phyloP scores from a whole-genome alignment of 2,797 vertebrate species.

The Acridotheres tristis region DNA sequence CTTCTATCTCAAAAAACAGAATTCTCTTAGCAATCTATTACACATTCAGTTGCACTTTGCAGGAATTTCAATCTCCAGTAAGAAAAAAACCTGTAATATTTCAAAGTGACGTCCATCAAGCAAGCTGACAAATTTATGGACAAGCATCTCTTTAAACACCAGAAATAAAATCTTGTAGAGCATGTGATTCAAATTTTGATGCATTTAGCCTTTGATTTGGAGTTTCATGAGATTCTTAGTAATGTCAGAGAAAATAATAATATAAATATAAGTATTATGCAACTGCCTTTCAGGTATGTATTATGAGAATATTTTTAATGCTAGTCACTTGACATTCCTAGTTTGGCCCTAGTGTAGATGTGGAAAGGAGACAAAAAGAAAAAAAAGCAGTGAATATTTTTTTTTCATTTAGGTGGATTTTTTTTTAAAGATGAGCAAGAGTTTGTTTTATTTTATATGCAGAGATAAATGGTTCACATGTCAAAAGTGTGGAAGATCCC shows the following conservation, averaged over 20 bases:
- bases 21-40: neutral
- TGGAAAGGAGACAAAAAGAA: neutral
- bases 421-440: neutral
- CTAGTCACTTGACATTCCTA: neutral
- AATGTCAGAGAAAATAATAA: neutral
- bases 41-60: neutral
- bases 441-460: neutral
- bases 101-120: neutral
- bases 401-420: neutral
- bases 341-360: neutral
- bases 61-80: neutral
- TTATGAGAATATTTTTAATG: neutral
- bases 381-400: neutral
- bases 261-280: neutral
- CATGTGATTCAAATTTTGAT: neutral
- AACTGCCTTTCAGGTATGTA: neutral
- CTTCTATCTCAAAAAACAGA: neutral
- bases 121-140: neutral
- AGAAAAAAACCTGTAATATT: neutral
- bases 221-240: neutral
- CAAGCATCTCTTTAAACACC: neutral
- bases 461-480: neutral
- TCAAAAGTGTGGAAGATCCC: neutral
- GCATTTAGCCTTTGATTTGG: neutral
- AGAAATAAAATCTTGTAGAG: neutral